Base-by-base conservation (phyloP, 2,113 vertebrate genomes). In the Indri indri region DNA sequence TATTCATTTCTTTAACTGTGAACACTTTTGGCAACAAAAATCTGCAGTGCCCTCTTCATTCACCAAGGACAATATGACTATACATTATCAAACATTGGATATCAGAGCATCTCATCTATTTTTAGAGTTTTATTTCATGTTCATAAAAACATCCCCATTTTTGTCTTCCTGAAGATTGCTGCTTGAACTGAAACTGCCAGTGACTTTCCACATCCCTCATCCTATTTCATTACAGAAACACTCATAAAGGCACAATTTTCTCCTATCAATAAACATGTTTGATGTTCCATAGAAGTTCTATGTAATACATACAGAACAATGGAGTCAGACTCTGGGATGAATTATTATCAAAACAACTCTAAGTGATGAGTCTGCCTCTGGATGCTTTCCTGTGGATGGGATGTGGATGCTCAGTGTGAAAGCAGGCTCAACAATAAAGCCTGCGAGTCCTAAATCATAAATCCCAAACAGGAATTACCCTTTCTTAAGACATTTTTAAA, bases 181-280 rank as follows among this genome's bases (percentile, higher is more conserved):
- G 30, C 71, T 91, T 65, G 81, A 90, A 90, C 61, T 84, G 90
- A 92, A 97, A 80, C 63, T 74, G 61, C 57, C 83, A 66, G 61
- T 91, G 91, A 90, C 94, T 95, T 94, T 59, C 42, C 71, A 84
- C 79, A 96, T 85, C 66, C 76, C 25, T 97, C 81, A 88, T 92
- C 71, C 63, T 76, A 71, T 92, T 94, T 95, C 96, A 97, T 97
- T 93, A 92, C 50, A 90, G 94, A 95, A 97, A 96, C 81, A 80
- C 90, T 97, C 93, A 93, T 93, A 95, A 94, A 93, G 91, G 86
- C 93, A 92, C 86, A 79, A 16, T 83, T 96, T 96, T 95, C 83
- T 94, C 84, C 90, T 95, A 96, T 97, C 87, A 86, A 95, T 97
- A 97, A 98, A 97, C 94, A 95, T 85, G 88, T 79, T 85, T 97